Percentiles rank a stretch among this genome's conserved stretches.
These are phyloP conservation scores for Pristionchus maxplancki DNA, from an alignment of 2,888 invertebrate genomes.

Conservation along the genomic window DNA sequence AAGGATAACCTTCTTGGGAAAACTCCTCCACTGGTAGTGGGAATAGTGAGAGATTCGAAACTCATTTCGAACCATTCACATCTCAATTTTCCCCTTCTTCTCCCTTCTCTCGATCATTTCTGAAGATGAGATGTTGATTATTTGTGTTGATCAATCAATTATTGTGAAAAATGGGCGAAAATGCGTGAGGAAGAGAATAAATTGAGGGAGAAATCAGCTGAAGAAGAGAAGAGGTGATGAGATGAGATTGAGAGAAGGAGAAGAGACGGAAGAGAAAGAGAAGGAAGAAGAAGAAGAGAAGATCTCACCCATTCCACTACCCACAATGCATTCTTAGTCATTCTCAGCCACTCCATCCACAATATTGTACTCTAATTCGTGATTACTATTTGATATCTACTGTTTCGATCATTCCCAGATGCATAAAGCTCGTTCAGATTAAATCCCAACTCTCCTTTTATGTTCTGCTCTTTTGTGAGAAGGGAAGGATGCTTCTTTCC, in stretches of 20 bases:
- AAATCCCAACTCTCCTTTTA: neutral
- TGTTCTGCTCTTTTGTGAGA: neutral
- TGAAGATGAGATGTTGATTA: neutral
- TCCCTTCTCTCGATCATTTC: neutral
- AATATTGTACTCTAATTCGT: neutral
- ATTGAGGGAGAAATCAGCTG: neutral
- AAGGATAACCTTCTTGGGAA: slow-evolving; percentile 19
- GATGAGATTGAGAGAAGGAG: slow-evolving; percentile 37
- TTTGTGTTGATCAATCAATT: neutral
- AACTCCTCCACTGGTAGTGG: slow-evolving; percentile 6
- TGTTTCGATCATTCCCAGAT: neutral
- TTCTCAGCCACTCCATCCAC: neutral
- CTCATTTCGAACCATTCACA: slow-evolving; percentile 25
- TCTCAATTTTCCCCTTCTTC: slow-evolving; percentile 11
- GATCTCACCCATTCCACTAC: neutral
- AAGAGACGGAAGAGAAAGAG: slow-evolving; percentile 46
- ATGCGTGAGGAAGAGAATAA: neutral
- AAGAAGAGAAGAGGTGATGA: slow-evolving; percentile 40
- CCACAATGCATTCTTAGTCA: neutral
- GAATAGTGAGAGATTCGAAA: slow-evolving; percentile 25
- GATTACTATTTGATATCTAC: neutral
- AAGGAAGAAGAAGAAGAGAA: slow-evolving; percentile 3
- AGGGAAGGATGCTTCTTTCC: neutral
- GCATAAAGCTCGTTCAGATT: neutral
- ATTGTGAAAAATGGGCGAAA: neutral